Evolutionary conservation across 2,113 vertebrate genomes (phyloP), one percentile per base, ranked within the genome.

Genomic region (Chionodraco myersi): DNA sequence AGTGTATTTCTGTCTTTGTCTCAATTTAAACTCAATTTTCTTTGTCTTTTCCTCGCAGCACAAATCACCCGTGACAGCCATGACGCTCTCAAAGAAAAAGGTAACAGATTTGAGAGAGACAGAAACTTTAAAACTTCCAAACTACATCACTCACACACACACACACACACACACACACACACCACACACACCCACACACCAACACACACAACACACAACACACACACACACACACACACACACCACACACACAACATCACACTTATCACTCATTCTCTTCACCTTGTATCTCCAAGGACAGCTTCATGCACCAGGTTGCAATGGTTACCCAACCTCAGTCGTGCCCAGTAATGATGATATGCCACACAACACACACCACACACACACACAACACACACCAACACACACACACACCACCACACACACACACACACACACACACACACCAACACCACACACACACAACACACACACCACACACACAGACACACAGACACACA

Each of bases 21-120:
- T 80, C 30, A 49, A 15, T 53, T 41, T 21, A 13, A 53, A 21
- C 65, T 68, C 7, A 12, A 68, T 41, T 68, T 82, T 12, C 63
- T 59, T 71, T 68, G 58, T 89, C 26, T 86, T 74, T 58, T 82
- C 36, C 72, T 76, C 60, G 41, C 93, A 96, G 95, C 90, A 95
- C 75, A 94, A 93, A 80, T 95, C 95, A 67, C 93, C 95, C 0
- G 93, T 96, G 82, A 96, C 95, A 59, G 90, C 93, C 26, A 93
- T 96, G 95, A 86, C 91, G 1, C 90, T 96, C 49, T 96, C 95
- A 74, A 95, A 95, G 90, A 96, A 95, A 76, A 95, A 94, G 95
- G 95, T 96, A 94, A 90, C 59, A 78, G 10, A 79, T 66, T 49
- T 64, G 63, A 67, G 34, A 58, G 16, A 52, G 56, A 75, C 52